A percentile compares a stretch with the other conserved stretches of the same genome.
Evolutionary conservation across 2,113 vertebrate genomes (phyloP).

Genomic region (Probosciger aterrimus): DNA sequence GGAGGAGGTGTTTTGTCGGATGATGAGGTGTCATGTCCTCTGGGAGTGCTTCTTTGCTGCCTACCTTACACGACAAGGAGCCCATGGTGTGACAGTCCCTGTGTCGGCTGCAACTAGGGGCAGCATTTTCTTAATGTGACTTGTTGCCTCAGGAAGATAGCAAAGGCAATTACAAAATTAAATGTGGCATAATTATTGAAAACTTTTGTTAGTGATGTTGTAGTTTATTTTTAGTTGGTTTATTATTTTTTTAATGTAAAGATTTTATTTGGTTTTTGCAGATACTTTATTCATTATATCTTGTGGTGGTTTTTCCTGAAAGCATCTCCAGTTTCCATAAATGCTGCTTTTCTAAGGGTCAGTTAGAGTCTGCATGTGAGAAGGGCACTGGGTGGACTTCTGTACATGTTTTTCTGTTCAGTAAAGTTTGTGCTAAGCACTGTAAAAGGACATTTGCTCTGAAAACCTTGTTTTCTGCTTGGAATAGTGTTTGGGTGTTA

Average conservation of each 20-base stretch:
- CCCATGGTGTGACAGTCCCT: background rate
- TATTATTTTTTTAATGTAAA: background rate
- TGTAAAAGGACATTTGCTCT: background rate
- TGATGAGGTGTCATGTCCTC: too few relatives aligned
- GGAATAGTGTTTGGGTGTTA: background rate
- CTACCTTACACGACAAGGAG: background rate
- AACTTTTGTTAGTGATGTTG: background rate
- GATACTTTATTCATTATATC: background rate
- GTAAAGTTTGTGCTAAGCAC: background rate
- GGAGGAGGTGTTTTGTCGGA: fast-evolving
- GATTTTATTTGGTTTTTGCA: background rate
- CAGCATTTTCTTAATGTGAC: background rate
- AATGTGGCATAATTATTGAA: background rate
- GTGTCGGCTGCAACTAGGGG: background rate
- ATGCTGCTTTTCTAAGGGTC: background rate
- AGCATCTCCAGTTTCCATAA: background rate
- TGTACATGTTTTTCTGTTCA: background rate
- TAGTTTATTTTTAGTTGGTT: background rate
- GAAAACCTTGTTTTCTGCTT: background rate
- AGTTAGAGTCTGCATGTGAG: background rate
- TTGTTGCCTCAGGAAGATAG: background rate
- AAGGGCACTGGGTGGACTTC: background rate
- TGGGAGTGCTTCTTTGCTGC: background rate
- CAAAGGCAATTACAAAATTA: background rate
- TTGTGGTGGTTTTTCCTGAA: background rate